Evolutionary conservation across 1,140 invertebrate genomes (phyloP).

Genomic region (Hestina assimilis): DNA sequence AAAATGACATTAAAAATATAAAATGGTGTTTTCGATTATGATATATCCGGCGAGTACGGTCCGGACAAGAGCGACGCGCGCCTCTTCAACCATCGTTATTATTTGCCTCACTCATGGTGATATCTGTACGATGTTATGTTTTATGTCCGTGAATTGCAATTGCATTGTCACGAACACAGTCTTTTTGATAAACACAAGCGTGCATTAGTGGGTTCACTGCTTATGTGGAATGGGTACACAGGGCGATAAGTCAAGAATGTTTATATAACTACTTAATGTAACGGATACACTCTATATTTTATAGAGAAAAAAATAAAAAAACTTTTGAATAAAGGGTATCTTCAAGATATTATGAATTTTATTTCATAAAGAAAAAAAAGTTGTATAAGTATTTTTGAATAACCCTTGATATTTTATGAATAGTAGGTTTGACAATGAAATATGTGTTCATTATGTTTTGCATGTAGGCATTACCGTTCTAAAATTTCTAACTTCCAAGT

Average conservation of each 20-base stretch:
- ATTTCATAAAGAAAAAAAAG: background rate
- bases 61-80: slow-evolving; percentile 40
- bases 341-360: background rate
- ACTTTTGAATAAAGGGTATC: too few relatives aligned
- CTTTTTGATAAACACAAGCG: slow-evolving; percentile 56
- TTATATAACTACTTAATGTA: slow-evolving; percentile 21
- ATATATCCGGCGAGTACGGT: slow-evolving; percentile 20
- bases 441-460: slow-evolving; percentile 54
- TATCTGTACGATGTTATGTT: slow-evolving; percentile 50
- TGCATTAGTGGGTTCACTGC: slow-evolving; percentile 73
- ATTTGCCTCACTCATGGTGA: slow-evolving; percentile 69
- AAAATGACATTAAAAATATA: too few relatives aligned
- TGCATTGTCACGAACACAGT: slow-evolving; percentile 63
- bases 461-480: slow-evolving; percentile 64
- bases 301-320: too few relatives aligned
- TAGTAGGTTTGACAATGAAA: slow-evolving; percentile 36
- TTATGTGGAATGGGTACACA: slow-evolving; percentile 69
- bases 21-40: slow-evolving; percentile 21
- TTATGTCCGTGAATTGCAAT: slow-evolving; percentile 49
- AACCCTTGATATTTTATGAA: slow-evolving; percentile 30
- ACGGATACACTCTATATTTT: background rate
- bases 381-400: slow-evolving; percentile 52
- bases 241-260: slow-evolving; percentile 49
- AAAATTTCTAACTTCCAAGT: slow-evolving; percentile 3
- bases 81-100: slow-evolving; percentile 49